phyloP scores from a whole-genome alignment of 2,797 vertebrate genomes.

The Chaenodraco wilsoni region DNA sequence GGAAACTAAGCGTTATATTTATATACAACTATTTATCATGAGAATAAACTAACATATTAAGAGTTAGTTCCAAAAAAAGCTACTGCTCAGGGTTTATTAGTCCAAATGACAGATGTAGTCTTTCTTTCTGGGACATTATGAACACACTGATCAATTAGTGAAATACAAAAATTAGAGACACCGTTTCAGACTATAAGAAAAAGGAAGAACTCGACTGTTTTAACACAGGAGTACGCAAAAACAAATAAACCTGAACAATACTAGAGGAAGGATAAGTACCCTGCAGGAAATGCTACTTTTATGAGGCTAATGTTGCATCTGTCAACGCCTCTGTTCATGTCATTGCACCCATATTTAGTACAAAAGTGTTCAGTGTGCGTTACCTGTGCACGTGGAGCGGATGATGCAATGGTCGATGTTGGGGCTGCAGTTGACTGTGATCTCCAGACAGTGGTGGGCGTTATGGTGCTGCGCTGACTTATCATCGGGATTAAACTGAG shows the following conservation, averaged over 20 bases:
- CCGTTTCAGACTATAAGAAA: background rate
- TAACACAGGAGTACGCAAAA: background rate
- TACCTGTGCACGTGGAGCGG: slow-evolving; percentile 98
- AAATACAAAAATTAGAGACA: slow-evolving; percentile 1
- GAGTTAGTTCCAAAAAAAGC: slow-evolving; percentile 13
- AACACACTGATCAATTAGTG: slow-evolving; percentile 14
- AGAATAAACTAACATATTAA: slow-evolving; percentile 8
- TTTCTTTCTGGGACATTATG: slow-evolving; percentile 15
- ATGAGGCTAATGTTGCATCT: background rate
- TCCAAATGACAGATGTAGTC: slow-evolving; percentile 28
- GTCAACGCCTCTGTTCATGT: background rate
- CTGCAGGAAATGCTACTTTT: background rate
- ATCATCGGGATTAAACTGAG: slow-evolving; percentile 98
- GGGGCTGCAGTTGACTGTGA: slow-evolving; percentile 99
- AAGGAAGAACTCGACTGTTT: background rate
- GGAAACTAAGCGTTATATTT: background rate
- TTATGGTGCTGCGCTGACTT: slow-evolving; percentile 99
- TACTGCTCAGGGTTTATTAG: slow-evolving; percentile 2
- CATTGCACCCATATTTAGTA: background rate
- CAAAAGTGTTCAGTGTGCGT: slow-evolving; percentile 11
- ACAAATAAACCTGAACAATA: background rate
- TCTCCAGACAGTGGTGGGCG: slow-evolving; percentile 99
- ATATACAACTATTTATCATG: background rate
- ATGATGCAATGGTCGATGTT: slow-evolving; percentile 99
- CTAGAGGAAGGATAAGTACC: background rate